Conservation (phyloP, 2,888 invertebrate species). For the Euphydryas editha region DNA sequence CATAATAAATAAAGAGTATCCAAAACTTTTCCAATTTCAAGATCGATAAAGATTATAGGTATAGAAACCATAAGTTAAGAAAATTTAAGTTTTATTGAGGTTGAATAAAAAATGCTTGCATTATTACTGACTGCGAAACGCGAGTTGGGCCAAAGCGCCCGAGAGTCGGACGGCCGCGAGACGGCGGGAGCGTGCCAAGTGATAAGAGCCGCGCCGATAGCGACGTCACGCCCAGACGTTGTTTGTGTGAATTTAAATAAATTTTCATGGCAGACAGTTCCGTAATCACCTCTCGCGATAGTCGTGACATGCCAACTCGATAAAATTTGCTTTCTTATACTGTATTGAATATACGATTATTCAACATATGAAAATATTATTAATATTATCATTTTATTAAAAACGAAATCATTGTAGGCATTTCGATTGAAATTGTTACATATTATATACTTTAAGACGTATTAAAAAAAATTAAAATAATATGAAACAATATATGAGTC, state of each 20-base stretch:
- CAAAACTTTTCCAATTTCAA: neutral
- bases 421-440: too few species aligned
- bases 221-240: slow-evolving; percentile 84
- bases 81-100: slow-evolving; percentile 26
- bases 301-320: slow-evolving; percentile 73
- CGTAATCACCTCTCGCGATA: slow-evolving; percentile 80
- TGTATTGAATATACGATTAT: slow-evolving; percentile 15
- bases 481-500: too few species aligned
- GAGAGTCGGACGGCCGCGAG: slow-evolving; percentile 66
- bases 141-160: slow-evolving; percentile 58
- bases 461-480: too few species aligned
- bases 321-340: slow-evolving; percentile 51
- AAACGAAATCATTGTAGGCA: too few species aligned
- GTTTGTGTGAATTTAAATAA: slow-evolving; percentile 84
- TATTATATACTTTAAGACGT: too few species aligned
- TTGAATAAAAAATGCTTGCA: slow-evolving; percentile 64
- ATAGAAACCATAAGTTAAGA: neutral
- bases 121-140: slow-evolving; percentile 42
- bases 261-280: slow-evolving; percentile 84
- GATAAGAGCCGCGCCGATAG: slow-evolving; percentile 83
- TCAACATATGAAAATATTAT: neutral
- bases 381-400: too few species aligned
- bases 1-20: neutral
- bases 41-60: neutral
- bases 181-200: slow-evolving; percentile 82